Evolutionary conservation across 2,113 vertebrate genomes (phyloP), one percentile per base, ranked within the genome.

Genomic region (Edolisoma coerulescens): DNA sequence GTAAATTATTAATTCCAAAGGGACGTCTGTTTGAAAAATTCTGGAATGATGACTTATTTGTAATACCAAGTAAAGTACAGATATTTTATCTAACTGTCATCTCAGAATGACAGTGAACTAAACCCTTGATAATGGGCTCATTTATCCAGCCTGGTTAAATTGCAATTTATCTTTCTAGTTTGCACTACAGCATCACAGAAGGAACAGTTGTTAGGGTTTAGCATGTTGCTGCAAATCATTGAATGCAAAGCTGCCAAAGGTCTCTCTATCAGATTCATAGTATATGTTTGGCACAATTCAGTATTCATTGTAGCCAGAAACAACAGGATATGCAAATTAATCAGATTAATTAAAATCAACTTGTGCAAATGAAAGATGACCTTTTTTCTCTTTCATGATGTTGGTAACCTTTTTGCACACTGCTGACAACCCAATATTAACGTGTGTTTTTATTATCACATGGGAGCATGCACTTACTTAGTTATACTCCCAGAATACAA

Each of bases 61-160:
- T 37, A 76, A 69, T 68, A 92, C 47, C 67, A 92, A 90, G 37
- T 50, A 87, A 88, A 95, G 65, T 61, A 87, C 70, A 83, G 70
- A 30, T 93, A 86, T 89, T 97, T 89, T 91, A 85, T 95, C 74
- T 89, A 75, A 75, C 60, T 96, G 93, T 90, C 93, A 80, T 87
- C 44, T 91, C 47, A 74, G 64, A 92, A 83, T 23, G 81, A 83
- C 87, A 86, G 71, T 70, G 81, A 97, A 70, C 84, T 93, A 95
- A 94, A 74, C 52, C 50, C 32, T 67, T 76, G 52, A 41, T 96
- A 95, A 91, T 93, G 70, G 81, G 67, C 59, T 91, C 80, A 63
- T 96, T 96, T 80, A 89, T 97, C 73, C 54, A 94, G 54, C 16
- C 80, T 10, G 4, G 81, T 92, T 87, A 94, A 91, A 78, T 68